Base-by-base conservation (phyloP, 2,888 invertebrate species). In the Aporophyla lueneburgensis region DNA sequence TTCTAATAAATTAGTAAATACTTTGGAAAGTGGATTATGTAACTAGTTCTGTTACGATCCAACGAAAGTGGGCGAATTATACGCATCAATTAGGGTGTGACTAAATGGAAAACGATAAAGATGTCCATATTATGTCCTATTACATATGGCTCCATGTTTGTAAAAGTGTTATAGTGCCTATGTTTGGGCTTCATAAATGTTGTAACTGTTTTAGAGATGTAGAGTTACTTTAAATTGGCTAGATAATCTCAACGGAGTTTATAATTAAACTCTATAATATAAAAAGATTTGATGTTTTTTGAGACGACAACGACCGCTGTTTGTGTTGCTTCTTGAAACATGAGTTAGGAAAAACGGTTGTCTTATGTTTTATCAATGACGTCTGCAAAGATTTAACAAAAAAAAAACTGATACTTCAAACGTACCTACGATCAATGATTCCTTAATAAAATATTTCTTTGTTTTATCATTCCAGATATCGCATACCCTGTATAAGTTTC, bases 1-100 rank as follows among this genome's bases (percentile, higher is more conserved):
- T 78, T 61, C 58, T 53, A 77, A 86, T 78, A 80, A 75, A 80
- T 78, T 72, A 74, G 63, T 56, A 43, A 54, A 73, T 51, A 63
- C 63, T 72, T 75, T 65, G 69, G 84, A 84, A 86, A 81, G 86
- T 75, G 46, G 67, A 69, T 87, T 83, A 74, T 62, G 65, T 80
- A 83, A 80, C 51, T 21, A 61, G 21, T 72, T 72, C 76, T 77
- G 75, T 78, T 81, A 81, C 77, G 71, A 74, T 67, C 74, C 40
- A 66, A 74, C 40, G 71, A 80, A 87, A 82, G 87, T 78, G 71
- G 77, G 67, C 49, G 56, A 78, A n/a, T 77, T 69, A 49, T 59
- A 63, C 40, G 65, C 49, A 84, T 77, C 78, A 62, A 75, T 74
- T 81, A 79, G 74, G 74, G 62, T 69, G 70, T 74, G 78, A 66